These are phyloP conservation scores for Cryptosula pallasiana DNA, from an alignment of 2,888 invertebrate genomes.

Conservation along the genomic window DNA sequence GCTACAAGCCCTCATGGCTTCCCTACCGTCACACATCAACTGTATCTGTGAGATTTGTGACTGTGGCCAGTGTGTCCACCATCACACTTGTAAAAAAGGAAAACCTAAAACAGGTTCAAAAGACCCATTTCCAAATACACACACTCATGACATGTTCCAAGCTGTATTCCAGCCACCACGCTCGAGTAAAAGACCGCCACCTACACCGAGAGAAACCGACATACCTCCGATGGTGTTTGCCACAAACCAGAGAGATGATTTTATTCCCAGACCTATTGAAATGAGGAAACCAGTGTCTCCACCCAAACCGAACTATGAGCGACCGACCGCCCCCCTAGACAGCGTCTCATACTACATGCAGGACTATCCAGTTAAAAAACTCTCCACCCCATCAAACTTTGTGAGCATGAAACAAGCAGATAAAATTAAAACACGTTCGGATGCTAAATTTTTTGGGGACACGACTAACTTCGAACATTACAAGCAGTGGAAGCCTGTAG, in stretches of 20 bases:
- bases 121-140: conserved; percentile 29
- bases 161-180: conserved; percentile 36
- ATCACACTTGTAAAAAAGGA: conserved; percentile 21
- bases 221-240: conserved; percentile 41
- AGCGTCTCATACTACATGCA: conserved; percentile 32
- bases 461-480: conserved; percentile 32
- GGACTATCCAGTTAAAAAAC: conserved; percentile 32
- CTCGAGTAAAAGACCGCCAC: conserved; percentile 44
- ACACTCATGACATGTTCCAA: conserved; percentile 40
- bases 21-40: conserved; percentile 34
- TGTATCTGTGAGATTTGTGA: conserved; percentile 41
- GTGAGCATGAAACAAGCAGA: neutral
- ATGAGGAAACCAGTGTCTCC: conserved; percentile 18
- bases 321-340: neutral
- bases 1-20: conserved; percentile 16
- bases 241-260: conserved; percentile 43
- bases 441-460: conserved; percentile 17
- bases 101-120: conserved; percentile 15
- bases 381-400: neutral
- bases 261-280: conserved; percentile 29
- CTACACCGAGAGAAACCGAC: conserved; percentile 34
- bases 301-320: conserved; percentile 31
- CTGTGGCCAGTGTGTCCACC: conserved; percentile 34
- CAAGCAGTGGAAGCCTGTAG: conserved; percentile 42
- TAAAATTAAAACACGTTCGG: neutral